A percentile compares a stretch with the other conserved stretches of the same genome.
Evolutionary conservation across 2,113 vertebrate genomes (phyloP).

Genomic region (Bubo scandiacus): DNA sequence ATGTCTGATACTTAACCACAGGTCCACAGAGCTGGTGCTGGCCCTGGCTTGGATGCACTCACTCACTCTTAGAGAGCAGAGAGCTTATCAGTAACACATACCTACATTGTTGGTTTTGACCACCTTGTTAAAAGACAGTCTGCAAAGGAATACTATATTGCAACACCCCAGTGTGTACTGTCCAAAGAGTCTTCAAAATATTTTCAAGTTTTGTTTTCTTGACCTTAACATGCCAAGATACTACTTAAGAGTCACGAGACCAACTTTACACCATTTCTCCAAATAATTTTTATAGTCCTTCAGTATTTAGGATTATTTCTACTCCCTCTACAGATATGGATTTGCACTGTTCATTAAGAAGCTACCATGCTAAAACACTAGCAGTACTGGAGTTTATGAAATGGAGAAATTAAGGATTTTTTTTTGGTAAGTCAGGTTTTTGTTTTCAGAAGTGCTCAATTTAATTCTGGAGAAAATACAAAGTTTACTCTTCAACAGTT

Average conservation of each 20-base stretch:
- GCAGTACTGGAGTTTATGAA: background rate
- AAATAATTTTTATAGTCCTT: too few species aligned
- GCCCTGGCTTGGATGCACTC: background rate
- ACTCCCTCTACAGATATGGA: accelerated
- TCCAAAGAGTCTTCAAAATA: background rate
- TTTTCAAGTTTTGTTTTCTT: background rate
- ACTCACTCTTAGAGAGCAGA: background rate
- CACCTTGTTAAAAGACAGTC: background rate
- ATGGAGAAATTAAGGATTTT: background rate
- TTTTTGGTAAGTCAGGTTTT: background rate
- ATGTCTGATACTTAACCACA: background rate
- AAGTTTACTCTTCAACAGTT: background rate
- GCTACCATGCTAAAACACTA: background rate
- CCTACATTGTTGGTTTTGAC: background rate
- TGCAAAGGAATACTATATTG: background rate
- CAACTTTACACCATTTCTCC: background rate
- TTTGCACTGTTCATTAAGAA: background rate
- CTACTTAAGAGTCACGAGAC: background rate
- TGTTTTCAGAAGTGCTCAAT: background rate
- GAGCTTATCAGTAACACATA: background rate
- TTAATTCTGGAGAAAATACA: background rate
- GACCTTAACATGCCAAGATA: background rate
- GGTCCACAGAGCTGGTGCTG: background rate
- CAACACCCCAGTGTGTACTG: background rate
- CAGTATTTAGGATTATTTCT: background rate